phyloP scores from a whole-genome alignment of 1,140 invertebrate genomes.

The Harpegnathos saltator region DNA sequence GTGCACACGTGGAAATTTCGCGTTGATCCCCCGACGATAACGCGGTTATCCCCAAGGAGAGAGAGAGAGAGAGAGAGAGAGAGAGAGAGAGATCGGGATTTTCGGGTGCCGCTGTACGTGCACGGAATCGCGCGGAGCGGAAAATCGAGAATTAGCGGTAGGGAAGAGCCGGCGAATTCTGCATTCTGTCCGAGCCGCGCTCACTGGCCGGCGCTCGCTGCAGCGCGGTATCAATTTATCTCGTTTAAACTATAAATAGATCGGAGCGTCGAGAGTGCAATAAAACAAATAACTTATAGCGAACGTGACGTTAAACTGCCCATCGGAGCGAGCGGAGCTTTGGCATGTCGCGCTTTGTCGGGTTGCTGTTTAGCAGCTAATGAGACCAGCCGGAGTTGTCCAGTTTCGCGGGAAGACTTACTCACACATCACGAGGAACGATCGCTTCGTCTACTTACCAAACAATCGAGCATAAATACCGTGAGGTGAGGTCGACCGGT shows the following conservation, averaged over 20 bases:
- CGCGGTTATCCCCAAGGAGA: neutral
- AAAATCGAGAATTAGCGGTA: conserved; percentile 35
- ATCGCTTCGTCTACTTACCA: conserved; percentile 30
- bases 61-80: neutral
- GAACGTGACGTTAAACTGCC: neutral
- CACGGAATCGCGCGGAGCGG: conserved; percentile 16
- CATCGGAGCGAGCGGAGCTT: too few species aligned
- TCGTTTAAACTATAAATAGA: conserved; percentile 44
- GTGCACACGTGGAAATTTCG: neutral
- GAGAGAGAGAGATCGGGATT: neutral
- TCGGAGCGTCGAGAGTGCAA: neutral
- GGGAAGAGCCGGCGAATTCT: conserved; percentile 29
- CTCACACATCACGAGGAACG: neutral
- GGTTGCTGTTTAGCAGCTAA: too few species aligned
- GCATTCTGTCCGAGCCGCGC: conserved; percentile 22
- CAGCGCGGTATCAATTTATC: conserved; percentile 45
- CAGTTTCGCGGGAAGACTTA: neutral
- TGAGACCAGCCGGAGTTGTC: neutral
- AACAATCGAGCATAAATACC: conserved; percentile 19
- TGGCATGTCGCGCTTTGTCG: neutral
- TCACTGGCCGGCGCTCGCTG: neutral
- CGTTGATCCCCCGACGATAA: neutral
- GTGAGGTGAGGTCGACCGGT: neutral
- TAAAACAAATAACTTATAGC: conserved; percentile 17
- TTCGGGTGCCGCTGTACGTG: conserved; percentile 16